Evolutionary conservation across 2,113 vertebrate genomes (phyloP).

Genomic region (Ptilorrhoa leucosticta): DNA sequence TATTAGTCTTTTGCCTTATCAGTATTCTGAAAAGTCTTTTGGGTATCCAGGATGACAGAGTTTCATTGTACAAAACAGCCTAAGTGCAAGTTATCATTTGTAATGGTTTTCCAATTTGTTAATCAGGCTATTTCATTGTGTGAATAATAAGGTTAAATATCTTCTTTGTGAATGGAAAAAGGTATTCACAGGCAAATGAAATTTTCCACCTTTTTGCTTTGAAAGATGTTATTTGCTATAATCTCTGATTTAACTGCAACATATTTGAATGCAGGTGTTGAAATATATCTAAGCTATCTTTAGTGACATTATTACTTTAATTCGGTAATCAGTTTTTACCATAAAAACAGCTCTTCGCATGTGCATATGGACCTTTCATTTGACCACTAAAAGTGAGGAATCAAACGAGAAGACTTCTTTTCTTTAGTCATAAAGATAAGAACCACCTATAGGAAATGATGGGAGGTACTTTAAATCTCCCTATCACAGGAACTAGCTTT

Average conservation of each 20-base stretch:
- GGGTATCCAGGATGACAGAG: not conserved
- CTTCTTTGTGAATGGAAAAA: not conserved
- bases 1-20: not conserved
- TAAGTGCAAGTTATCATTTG: not conserved
- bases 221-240: not conserved
- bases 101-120: not conserved
- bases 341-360: not conserved
- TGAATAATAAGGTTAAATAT: not conserved
- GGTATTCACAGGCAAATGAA: not conserved
- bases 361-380: not conserved
- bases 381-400: not conserved
- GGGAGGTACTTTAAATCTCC: not conserved
- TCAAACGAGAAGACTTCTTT: not conserved
- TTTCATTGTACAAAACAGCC: not conserved
- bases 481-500: not conserved
- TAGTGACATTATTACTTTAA: not conserved
- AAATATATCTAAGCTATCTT: not conserved
- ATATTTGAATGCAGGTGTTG: not conserved
- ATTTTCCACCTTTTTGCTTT: constrained; percentile 3
- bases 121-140: not conserved
- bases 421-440: not conserved
- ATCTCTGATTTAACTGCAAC: not conserved
- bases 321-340: not conserved
- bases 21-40: not conserved
- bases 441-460: not conserved